Percentiles rank a stretch among this genome's conserved stretches.
Evolutionary conservation across 2,888 invertebrate species (phyloP).

Genomic region (Malthinus seriepunctatus): DNA sequence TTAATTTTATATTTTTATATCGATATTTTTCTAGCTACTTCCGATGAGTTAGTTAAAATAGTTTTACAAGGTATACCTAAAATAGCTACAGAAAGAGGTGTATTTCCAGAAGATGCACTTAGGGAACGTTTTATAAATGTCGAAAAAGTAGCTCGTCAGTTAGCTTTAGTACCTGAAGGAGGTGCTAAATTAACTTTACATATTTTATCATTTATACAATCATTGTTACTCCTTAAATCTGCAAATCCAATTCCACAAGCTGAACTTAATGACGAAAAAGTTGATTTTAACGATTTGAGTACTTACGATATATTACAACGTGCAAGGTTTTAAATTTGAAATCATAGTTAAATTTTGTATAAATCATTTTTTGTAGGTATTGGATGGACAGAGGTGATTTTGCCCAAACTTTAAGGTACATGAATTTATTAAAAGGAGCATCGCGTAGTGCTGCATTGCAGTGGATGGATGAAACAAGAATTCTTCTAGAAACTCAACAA

Average conservation of each 20-base stretch:
- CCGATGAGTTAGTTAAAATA: conserved; percentile 79
- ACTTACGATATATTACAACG: conserved; percentile 89
- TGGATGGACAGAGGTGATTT: conserved; percentile 89
- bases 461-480: conserved; percentile 85
- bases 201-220: conserved; percentile 87
- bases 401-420: conserved; percentile 81
- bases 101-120: conserved; percentile 85
- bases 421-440: conserved; percentile 87
- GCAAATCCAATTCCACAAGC: conserved; percentile 70
- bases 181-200: conserved; percentile 86
- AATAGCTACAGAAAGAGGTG: conserved; percentile 77
- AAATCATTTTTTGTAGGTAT: conserved; percentile 60
- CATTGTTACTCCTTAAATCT: conserved; percentile 74
- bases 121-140: conserved; percentile 83
- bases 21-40: conserved; percentile 58
- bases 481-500: conserved; percentile 86
- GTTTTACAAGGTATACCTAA: conserved; percentile 78
- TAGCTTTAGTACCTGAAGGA: conserved; percentile 85
- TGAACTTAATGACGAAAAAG: conserved; percentile 73
- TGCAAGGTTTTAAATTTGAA: conserved; percentile 67
- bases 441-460: conserved; percentile 79
- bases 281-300: conserved; percentile 74
- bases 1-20: neutral
- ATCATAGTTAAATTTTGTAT: neutral
- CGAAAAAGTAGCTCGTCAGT: conserved; percentile 76